These are phyloP conservation scores for Lysandra bellargus DNA, from an alignment of 2,888 invertebrate genomes.

Conservation along the genomic window DNA sequence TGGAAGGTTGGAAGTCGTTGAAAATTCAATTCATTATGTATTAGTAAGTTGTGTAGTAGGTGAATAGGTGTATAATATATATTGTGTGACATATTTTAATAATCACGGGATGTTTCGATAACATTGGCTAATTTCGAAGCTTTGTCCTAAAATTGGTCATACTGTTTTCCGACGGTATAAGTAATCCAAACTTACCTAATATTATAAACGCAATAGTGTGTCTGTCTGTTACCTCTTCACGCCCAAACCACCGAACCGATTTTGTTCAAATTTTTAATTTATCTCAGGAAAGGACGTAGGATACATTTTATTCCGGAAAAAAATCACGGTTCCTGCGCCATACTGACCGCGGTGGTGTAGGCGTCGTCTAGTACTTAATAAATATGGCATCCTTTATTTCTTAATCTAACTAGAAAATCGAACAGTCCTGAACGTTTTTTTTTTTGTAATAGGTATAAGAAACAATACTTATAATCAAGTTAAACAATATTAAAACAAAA, in stretches of 20 bases:
- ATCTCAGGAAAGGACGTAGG: too few relatives aligned
- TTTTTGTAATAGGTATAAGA: not conserved
- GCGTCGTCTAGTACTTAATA: too few relatives aligned
- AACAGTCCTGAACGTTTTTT: not conserved
- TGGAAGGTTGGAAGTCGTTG: not conserved
- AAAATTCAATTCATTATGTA: not conserved
- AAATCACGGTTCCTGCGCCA: too few relatives aligned
- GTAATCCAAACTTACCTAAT: not conserved
- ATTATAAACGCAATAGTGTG: too few relatives aligned
- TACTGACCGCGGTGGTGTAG: too few relatives aligned
- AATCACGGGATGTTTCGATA: not conserved
- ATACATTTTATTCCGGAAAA: too few relatives aligned
- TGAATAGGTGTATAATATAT: not conserved
- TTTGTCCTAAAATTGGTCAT: not conserved
- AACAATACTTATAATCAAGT: not conserved
- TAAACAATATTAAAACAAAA: too few relatives aligned
- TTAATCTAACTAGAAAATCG: not conserved
- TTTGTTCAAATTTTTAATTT: too few relatives aligned
- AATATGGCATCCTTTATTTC: too few relatives aligned
- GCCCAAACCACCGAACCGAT: too few relatives aligned
- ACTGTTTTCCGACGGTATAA: not conserved
- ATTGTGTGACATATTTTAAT: not conserved
- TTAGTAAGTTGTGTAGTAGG: not conserved
- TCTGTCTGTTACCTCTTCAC: too few relatives aligned
- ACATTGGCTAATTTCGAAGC: not conserved